These are phyloP conservation scores for Gandaritis pyraliata DNA, from an alignment of 2,888 invertebrate species.

Conservation along the genomic window DNA sequence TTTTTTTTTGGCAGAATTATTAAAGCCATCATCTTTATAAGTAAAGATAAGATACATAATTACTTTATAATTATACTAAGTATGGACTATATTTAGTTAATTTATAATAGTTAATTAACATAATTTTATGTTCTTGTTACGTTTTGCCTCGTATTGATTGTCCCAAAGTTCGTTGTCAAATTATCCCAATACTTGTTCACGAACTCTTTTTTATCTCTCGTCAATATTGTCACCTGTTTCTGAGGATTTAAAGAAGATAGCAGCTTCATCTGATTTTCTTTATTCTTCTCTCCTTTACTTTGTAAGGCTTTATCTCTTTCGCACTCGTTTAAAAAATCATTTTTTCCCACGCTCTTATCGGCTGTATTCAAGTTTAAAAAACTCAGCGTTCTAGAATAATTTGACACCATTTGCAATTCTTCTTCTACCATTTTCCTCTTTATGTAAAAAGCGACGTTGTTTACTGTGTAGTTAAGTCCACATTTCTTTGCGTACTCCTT, in stretches of 20 bases:
- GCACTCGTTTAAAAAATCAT: slow-evolving; percentile 43
- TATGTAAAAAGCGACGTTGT: slow-evolving; percentile 56
- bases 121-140: slow-evolving; percentile 24
- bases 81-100: too few relatives aligned
- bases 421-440: slow-evolving; percentile 54
- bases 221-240: slow-evolving; percentile 30
- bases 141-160: slow-evolving; percentile 13
- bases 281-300: slow-evolving; percentile 12
- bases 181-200: slow-evolving; percentile 33
- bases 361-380: slow-evolving; percentile 43
- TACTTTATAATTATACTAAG: too few relatives aligned
- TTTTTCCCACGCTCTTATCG: slow-evolving; percentile 16
- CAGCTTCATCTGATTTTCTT: slow-evolving; percentile 20
- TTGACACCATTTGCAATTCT: slow-evolving; percentile 53
- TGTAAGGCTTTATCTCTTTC: slow-evolving; percentile 7
- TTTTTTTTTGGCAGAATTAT: not conserved
- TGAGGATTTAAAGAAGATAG: slow-evolving; percentile 24
- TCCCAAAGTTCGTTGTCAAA: slow-evolving; percentile 24
- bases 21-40: too few relatives aligned
- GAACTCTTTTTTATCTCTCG: slow-evolving; percentile 25
- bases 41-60: too few relatives aligned
- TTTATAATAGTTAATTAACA: not conserved
- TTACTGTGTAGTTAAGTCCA: slow-evolving; percentile 49
- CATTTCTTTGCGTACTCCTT: slow-evolving; percentile 52
- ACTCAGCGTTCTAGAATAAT: slow-evolving; percentile 49